phyloP scores from a whole-genome alignment of 2,888 invertebrate genomes.

The Catocala nupta region DNA sequence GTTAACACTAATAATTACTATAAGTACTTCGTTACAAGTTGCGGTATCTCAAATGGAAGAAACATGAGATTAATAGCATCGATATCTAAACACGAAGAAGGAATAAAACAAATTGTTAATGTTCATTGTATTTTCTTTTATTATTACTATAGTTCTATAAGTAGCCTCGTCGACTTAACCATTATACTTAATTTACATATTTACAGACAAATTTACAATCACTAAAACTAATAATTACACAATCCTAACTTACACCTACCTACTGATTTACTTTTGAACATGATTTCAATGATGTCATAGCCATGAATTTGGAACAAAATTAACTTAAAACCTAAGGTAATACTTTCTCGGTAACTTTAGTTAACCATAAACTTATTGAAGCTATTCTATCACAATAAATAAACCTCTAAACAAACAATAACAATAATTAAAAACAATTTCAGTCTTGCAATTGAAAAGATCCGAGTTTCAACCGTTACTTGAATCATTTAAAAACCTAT shows the following conservation, averaged over 20 bases:
- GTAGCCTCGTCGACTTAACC: conserved; percentile 76
- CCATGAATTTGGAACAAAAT: conserved; percentile 74
- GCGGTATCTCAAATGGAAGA: conserved; percentile 40
- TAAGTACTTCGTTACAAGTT: conserved; percentile 35
- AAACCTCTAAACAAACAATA: conserved; percentile 80
- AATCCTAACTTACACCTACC: conserved; percentile 35
- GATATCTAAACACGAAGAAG: conserved; percentile 41
- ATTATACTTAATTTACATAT: conserved; percentile 65
- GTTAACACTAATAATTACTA: conserved; percentile 13
- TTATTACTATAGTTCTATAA: conserved; percentile 62
- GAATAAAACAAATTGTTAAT: conserved; percentile 63
- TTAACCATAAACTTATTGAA: conserved; percentile 73
- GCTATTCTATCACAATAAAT: conserved; percentile 82
- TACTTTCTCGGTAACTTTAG: conserved; percentile 86
- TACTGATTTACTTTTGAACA: conserved; percentile 56
- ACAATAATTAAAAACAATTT: conserved; percentile 78
- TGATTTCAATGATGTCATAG: conserved; percentile 70
- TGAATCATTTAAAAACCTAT: conserved; percentile 32
- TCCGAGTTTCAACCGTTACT: conserved; percentile 51
- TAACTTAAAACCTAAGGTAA: conserved; percentile 78
- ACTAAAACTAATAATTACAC: conserved; percentile 38
- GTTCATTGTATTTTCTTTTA: conserved; percentile 63
- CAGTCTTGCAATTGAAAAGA: conserved; percentile 79
- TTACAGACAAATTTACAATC: conserved; percentile 69
- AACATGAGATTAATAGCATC: conserved; percentile 34